Conservation (phyloP, 2,888 invertebrate species). For the Tipula helvola region DNA sequence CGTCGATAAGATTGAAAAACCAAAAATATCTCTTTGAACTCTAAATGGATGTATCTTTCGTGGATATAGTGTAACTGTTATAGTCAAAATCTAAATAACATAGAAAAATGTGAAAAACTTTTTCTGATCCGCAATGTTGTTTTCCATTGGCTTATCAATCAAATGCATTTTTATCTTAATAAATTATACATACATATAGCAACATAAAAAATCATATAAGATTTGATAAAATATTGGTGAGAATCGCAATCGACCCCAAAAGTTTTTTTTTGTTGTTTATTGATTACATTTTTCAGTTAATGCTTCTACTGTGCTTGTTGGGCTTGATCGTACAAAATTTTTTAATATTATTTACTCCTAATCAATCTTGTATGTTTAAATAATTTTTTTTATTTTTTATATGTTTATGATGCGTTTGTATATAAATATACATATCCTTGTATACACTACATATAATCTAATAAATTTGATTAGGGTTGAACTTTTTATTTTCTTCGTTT, state of each 20-base stretch:
- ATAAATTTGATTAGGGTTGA: neutral
- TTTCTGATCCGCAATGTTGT: neutral
- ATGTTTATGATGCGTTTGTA: neutral
- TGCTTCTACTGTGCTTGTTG: neutral
- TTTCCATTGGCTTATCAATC: neutral
- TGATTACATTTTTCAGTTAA: neutral
- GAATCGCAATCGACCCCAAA: neutral
- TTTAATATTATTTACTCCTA: neutral
- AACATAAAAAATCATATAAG: neutral
- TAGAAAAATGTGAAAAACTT: neutral
- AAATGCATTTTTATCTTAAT: neutral
- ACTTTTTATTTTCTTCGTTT: neutral
- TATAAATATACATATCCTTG: neutral
- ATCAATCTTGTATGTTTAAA: neutral
- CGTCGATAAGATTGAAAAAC: neutral
- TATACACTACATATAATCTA: neutral
- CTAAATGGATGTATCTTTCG: neutral
- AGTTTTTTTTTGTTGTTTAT: neutral
- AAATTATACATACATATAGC: neutral
- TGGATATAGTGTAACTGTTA: neutral
- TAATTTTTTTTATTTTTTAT: neutral
- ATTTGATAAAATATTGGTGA: neutral
- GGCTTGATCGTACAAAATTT: neutral
- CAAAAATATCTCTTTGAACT: slow-evolving; percentile 4
- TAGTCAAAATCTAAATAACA: neutral